phyloP scores from a whole-genome alignment of 2,797 vertebrate genomes.

The Agapornis canus region DNA sequence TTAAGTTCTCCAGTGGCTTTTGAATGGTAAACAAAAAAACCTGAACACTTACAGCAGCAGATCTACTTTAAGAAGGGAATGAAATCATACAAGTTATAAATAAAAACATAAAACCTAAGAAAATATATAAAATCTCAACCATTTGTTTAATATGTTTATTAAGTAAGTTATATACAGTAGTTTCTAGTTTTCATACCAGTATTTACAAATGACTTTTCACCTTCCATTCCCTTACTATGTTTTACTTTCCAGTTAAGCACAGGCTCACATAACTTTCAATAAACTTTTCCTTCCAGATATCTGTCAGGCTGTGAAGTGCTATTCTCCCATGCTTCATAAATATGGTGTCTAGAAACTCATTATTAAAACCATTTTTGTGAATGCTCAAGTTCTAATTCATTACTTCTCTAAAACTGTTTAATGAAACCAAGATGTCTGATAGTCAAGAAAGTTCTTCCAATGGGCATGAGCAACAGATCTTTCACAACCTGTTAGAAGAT shows the following conservation, averaged over 20 bases:
- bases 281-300: not conserved
- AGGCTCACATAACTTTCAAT: not conserved
- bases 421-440: conserved; percentile 54
- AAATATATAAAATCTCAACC: not conserved
- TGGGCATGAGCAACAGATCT: conserved; percentile 47
- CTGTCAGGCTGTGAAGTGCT: not conserved
- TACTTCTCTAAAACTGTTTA: conserved; percentile 44
- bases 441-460: conserved; percentile 66
- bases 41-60: not conserved
- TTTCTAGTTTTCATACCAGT: not conserved
- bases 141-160: not conserved
- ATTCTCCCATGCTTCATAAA: not conserved
- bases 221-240: not conserved
- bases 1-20: not conserved
- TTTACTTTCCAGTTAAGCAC: not conserved
- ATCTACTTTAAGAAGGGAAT: not conserved
- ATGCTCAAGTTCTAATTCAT: conserved; percentile 11
- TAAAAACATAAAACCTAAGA: not conserved
- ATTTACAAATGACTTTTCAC: not conserved
- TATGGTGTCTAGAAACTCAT: not conserved
- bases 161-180: not conserved
- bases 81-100: not conserved
- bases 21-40: not conserved
- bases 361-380: conserved; percentile 5
- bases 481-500: conserved; percentile 55